These are phyloP conservation scores for Cinara cedri DNA, from an alignment of 2,888 invertebrate species.

Conservation along the genomic window DNA sequence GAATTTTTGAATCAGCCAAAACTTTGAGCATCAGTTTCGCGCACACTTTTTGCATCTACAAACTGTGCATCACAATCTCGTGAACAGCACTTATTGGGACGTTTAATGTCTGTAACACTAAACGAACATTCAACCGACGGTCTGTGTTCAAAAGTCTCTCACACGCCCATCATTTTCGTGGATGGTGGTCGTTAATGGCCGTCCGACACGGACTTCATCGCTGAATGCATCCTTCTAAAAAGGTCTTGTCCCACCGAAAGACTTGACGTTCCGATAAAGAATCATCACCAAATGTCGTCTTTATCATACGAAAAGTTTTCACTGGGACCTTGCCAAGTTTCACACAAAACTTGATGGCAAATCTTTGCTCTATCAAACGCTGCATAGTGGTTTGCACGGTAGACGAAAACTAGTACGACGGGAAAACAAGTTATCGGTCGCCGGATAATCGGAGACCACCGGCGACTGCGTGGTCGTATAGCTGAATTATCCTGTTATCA, in stretches of 20 bases:
- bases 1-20: no score
- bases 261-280: not conserved
- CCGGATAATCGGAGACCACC: not conserved
- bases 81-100: not conserved
- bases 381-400: not conserved
- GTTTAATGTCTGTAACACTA: not conserved
- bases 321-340: no score
- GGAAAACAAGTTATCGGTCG: not conserved
- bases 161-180: not conserved
- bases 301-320: no score
- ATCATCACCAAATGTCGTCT: not conserved
- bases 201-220: not conserved
- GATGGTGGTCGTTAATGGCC: not conserved
- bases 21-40: no score
- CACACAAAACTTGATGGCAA: not conserved
- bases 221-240: not conserved
- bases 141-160: not conserved
- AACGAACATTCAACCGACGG: not conserved
- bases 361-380: not conserved
- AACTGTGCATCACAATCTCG: no score
- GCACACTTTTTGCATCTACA: no score
- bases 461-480: slow-evolving; percentile 3
- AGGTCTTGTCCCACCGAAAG: no score
- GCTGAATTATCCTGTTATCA: not conserved
- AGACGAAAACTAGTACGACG: slow-evolving; percentile 9